A percentile compares a stretch with the other conserved stretches of the same genome.
phyloP scores from a whole-genome alignment of 2,888 invertebrate genomes.

The Cheilosia vernalis region DNA sequence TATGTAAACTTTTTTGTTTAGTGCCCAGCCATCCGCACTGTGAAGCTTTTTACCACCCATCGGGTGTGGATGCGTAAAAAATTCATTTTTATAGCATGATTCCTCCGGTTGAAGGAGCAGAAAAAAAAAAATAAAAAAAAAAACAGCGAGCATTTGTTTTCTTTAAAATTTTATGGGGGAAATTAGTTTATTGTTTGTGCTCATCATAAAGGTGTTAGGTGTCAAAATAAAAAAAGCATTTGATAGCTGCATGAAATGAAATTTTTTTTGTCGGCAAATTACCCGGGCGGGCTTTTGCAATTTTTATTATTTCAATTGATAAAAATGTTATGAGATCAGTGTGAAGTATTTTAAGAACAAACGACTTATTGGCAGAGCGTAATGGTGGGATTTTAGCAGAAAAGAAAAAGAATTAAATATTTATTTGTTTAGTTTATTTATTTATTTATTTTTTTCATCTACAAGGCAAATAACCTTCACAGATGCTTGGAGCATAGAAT shows the following conservation, averaged over 20 bases:
- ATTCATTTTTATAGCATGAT: constrained; percentile 44
- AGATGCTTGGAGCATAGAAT: too few relatives aligned
- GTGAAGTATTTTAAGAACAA: too few relatives aligned
- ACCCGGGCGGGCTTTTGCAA: not conserved
- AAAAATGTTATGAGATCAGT: not conserved
- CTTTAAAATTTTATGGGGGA: constrained; percentile 46
- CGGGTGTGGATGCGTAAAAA: constrained; percentile 45
- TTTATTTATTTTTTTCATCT: too few relatives aligned
- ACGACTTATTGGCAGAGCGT: too few relatives aligned
- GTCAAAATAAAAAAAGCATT: not conserved
- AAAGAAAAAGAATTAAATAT: too few relatives aligned
- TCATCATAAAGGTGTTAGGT: constrained; percentile 6
- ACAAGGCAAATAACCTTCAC: too few relatives aligned
- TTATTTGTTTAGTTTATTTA: too few relatives aligned
- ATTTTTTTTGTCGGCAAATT: constrained; percentile 9
- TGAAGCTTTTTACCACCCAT: constrained; percentile 3
- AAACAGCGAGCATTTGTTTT: constrained; percentile 26
- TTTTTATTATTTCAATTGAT: not conserved
- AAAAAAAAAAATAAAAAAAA: too few relatives aligned
- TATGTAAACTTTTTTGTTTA: constrained; percentile 64
- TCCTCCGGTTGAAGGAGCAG: not conserved
- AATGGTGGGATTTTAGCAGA: too few relatives aligned
- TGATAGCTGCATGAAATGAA: constrained; percentile 7
- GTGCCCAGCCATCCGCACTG: constrained; percentile 44
- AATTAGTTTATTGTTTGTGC: constrained; percentile 48